Evolutionary conservation across 2,113 vertebrate species (phyloP), one percentile per base, ranked within the genome.

Genomic region (Nansenia antarctica): DNA sequence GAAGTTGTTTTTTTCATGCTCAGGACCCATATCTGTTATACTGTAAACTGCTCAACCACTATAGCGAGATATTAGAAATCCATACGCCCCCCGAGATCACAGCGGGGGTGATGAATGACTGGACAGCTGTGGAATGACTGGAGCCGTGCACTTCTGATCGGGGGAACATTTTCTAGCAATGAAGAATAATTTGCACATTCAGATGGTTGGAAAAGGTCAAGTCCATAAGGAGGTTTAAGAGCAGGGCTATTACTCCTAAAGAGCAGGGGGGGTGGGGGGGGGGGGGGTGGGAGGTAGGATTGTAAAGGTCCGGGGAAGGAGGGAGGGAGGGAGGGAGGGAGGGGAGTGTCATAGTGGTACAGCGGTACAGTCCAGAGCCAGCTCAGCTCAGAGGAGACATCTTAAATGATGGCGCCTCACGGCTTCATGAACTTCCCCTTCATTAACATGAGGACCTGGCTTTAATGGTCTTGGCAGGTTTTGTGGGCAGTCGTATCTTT

Each of bases 61-160:
- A 81, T 87, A 84, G 78, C 83, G 74, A 82, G 78, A 85, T 86
- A 90, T 86, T 85, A 89, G 83, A 89, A 87, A 89, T 87, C 86
- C 73, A 90, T 89, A 87, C 81, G 64, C 76, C 80, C 77, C n/a
- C 39, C 39, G 3, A 42, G 45, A 49, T 49, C 20, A 22, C 69
- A 79, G 80, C 69, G 77, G 80, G 85, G 73, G 74, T 85, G 84
- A 88, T 87, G 70, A 83, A 88, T 79, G 81, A 79, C 79, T 81
- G 31, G 3, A 54, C 62, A 30, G 54, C 55, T 2, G 26, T 35
- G 49, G 77, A 77, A 86, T 82, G 82, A 80, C 69, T 74, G 37
- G 45, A 63, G 57, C 62, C 20, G 2, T 49, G 45, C 18, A 49
- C 45, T 78, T 74, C 47, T 52, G 69, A 77, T 69, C 62, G 35